Base-by-base conservation (phyloP, 2,797 vertebrate genomes). In the Mycteria americana region DNA sequence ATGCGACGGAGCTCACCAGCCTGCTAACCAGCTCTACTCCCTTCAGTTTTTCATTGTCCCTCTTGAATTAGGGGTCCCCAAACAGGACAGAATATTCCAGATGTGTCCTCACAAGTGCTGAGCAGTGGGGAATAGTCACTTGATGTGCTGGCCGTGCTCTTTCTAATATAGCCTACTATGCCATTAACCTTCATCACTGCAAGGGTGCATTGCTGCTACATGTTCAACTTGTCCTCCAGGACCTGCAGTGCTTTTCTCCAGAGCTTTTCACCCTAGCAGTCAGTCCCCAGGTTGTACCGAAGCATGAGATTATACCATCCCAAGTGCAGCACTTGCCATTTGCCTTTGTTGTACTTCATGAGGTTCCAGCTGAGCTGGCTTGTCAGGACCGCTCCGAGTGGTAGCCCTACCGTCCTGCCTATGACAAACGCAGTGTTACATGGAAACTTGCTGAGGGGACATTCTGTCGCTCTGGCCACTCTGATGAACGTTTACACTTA, bases 361-460 rank as follows among this genome's bases (percentile, higher is more conserved):
- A 63, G 35, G 35, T 37, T 37, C 59, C 16, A 18, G n/a, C 24
- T 60, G 57, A 35, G 10, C 59, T 37, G 59, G 59, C 35, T 60
- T 60, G n/a, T 17, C 51, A 4, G 7, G 46, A 63, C 41, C 0
- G 1, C 22, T 50, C n/a, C 0, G 0, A 41, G 12, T 8, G 7
- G 23, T 45, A 77, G 31, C 51, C 31, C 72, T 70, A 22, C 39
- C 0, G 0, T 48, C 51, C 76, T 28, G 76, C 11, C 0, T 31
- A 8, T 23, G 46, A 63, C 84, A 79, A 50, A 50, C 4, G 4
- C 13, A 41, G 56, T 18, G 73, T 62, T 53, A 53, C 11, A 25
- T 45, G 25, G 67, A 83, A 70, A 28, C 10, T 9, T 53, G 39
- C 68, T 31, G 57, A 31, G 15, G 57, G n/a, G 46, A 48, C n/a